A percentile compares a stretch with the other conserved stretches of the same genome.
Conservation (phyloP, 2,888 invertebrate genomes). For the Machimus atricapillus region DNA sequence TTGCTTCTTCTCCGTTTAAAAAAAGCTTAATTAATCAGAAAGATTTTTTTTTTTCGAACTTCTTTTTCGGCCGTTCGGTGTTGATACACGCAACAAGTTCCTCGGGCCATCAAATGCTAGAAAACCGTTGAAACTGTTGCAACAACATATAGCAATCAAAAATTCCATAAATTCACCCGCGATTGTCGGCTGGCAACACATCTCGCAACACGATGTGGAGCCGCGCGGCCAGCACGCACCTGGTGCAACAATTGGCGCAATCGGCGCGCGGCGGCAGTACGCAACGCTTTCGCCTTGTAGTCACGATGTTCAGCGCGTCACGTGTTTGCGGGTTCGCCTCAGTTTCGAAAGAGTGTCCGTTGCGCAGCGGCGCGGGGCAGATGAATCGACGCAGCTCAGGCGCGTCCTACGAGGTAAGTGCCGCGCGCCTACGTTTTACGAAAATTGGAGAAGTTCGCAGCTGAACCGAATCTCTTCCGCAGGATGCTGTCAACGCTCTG, state of each 20-base stretch:
- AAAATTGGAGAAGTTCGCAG: not conserved
- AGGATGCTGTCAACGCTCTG: constrained; percentile 75
- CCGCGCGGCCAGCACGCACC: not conserved
- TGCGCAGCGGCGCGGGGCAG: not conserved
- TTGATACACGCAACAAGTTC: not conserved
- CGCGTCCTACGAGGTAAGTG: constrained; percentile 23
- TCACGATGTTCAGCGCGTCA: constrained; percentile 21
- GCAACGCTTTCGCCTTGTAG: not conserved
- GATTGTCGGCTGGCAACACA: not conserved
- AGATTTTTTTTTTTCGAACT: not conserved
- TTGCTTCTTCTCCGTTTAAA: no score
- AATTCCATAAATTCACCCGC: not conserved
- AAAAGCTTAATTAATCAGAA: no score
- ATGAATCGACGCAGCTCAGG: not conserved
- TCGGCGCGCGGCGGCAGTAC: constrained; percentile 24
- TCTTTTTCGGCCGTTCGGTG: not conserved
- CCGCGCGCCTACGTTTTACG: no score
- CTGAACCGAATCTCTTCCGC: not conserved
- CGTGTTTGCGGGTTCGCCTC: not conserved
- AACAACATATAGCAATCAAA: not conserved
- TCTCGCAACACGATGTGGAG: not conserved
- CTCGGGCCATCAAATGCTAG: not conserved
- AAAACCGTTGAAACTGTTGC: not conserved
- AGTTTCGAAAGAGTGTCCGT: not conserved
- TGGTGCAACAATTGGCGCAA: constrained; percentile 29